These are phyloP conservation scores for Strigops habroptila DNA, from an alignment of 2,113 vertebrate species.

Conservation along the genomic window DNA sequence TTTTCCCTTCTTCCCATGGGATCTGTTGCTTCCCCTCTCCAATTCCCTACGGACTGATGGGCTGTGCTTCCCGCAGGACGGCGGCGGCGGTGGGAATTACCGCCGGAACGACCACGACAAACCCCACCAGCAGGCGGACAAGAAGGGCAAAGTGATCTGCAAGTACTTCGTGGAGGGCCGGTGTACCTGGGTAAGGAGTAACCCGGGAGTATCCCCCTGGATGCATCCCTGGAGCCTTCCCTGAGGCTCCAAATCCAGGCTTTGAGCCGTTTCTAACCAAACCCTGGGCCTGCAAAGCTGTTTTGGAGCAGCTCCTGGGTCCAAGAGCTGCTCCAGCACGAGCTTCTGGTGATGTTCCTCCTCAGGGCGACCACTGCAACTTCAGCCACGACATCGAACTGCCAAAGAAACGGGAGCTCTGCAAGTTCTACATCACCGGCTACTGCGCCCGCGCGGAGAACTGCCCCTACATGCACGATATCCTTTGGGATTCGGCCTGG, in stretches of 20 bases:
- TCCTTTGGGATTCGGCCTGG: slow-evolving; percentile 59
- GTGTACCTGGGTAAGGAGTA: slow-evolving; percentile 87
- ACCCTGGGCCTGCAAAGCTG: no score
- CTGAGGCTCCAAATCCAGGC: no score
- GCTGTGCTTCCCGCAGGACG: slow-evolving; percentile 29
- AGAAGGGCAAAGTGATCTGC: slow-evolving; percentile 96
- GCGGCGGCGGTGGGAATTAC: slow-evolving; percentile 69
- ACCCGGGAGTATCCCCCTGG: background rate
- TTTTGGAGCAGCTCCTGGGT: background rate
- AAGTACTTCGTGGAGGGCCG: slow-evolving; percentile 96
- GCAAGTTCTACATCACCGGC: slow-evolving; percentile 97
- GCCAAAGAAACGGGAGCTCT: slow-evolving; percentile 93
- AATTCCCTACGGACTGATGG: fast-evolving
- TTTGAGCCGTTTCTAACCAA: background rate
- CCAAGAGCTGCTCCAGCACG: background rate
- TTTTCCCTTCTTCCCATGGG: background rate
- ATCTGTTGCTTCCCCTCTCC: background rate
- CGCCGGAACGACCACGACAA: slow-evolving; percentile 85
- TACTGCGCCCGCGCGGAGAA: slow-evolving; percentile 92
- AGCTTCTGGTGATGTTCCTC: background rate
- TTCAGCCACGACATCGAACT: slow-evolving; percentile 96
- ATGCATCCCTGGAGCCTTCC: background rate
- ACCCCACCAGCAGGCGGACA: slow-evolving; percentile 82
- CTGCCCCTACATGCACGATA: slow-evolving; percentile 98
- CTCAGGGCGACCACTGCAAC: slow-evolving; percentile 93